Evolutionary conservation across 2,113 vertebrate genomes (phyloP).

Genomic region (Scolopax mira): DNA sequence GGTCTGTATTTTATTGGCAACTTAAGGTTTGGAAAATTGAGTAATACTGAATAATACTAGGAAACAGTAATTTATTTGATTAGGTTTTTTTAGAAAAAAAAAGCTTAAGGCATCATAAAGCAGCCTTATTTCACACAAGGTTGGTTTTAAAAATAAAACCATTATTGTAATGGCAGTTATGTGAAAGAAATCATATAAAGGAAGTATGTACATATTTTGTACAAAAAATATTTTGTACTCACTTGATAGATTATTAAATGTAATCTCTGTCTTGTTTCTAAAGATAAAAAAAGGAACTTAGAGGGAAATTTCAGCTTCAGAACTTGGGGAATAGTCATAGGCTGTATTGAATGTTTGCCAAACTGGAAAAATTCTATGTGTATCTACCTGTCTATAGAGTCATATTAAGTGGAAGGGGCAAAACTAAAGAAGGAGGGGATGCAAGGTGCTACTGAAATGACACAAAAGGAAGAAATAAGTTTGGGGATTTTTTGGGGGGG

Average conservation of each 20-base stretch:
- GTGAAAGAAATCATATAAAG: background rate
- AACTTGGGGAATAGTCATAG: background rate
- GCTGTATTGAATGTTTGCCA: background rate
- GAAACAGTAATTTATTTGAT: background rate
- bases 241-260: background rate
- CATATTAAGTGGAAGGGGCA: background rate
- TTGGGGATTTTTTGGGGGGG: background rate
- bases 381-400: background rate
- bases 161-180: background rate
- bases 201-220: background rate
- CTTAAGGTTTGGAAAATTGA: background rate
- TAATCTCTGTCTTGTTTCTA: background rate
- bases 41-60: background rate
- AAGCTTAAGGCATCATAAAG: background rate
- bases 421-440: background rate
- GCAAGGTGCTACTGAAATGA: background rate
- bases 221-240: background rate
- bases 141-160: background rate
- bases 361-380: background rate
- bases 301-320: background rate
- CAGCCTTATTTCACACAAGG: background rate
- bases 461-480: background rate
- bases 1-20: background rate
- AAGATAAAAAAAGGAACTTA: background rate
- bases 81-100: background rate